Evolutionary conservation across 2,113 vertebrate genomes (phyloP).

Genomic region (Tragelaphus imberbis): DNA sequence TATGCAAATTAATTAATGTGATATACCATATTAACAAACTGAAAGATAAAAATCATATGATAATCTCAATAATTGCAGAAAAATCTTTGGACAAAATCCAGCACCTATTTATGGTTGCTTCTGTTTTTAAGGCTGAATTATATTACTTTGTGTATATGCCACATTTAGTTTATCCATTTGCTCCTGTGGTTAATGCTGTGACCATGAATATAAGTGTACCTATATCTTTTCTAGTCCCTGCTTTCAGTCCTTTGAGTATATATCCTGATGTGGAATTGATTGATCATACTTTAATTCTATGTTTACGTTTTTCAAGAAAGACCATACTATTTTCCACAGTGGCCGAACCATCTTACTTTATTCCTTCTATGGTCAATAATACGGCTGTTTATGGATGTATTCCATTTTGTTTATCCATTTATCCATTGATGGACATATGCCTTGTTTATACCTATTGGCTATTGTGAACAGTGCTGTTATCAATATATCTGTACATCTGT

Average conservation of each 20-base stretch:
- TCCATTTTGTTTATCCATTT: background rate
- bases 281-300: background rate
- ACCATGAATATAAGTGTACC: background rate
- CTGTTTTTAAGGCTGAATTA: background rate
- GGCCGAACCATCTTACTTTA: background rate
- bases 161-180: background rate
- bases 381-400: background rate
- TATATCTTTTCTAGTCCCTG: background rate
- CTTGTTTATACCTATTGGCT: background rate
- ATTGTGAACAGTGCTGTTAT: background rate
- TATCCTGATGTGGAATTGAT: background rate
- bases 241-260: background rate
- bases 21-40: background rate
- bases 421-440: background rate
- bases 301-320: background rate
- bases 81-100: background rate
- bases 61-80: background rate
- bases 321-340: background rate
- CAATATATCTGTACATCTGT: background rate
- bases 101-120: background rate
- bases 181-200: background rate
- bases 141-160: background rate
- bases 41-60: background rate
- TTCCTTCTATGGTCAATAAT: background rate
- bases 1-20: background rate